phyloP scores from a whole-genome alignment of 2,113 vertebrate species.

The Prolemur simus region DNA sequence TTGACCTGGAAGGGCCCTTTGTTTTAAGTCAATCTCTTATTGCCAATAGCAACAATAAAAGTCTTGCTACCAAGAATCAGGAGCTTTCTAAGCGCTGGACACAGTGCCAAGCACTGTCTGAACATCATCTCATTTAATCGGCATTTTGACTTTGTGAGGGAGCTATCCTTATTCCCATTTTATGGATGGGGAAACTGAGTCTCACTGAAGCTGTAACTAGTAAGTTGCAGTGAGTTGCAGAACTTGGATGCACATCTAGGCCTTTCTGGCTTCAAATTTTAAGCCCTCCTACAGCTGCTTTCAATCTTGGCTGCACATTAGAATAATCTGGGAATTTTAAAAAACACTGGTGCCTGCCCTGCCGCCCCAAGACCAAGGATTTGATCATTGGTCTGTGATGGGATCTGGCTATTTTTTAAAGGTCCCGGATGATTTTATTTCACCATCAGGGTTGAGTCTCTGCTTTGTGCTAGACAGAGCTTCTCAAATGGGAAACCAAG shows the following conservation, averaged over 20 bases:
- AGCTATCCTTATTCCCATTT: not conserved
- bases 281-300: not conserved
- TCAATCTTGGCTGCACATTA: not conserved
- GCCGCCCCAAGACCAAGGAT: not conserved
- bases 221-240: not conserved
- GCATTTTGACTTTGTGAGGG: not conserved
- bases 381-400: not conserved
- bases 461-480: not conserved
- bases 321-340: not conserved
- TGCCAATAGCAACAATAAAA: not conserved
- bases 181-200: not conserved
- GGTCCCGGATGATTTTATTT: not conserved
- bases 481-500: not conserved
- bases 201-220: not conserved
- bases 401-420: not conserved
- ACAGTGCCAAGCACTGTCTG: not conserved
- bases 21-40: not conserved
- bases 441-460: not conserved
- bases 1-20: not conserved
- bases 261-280: not conserved
- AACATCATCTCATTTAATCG: not conserved
- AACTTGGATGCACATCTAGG: not conserved
- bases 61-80: not conserved
- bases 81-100: not conserved
- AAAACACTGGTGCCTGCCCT: not conserved